A percentile compares a stretch with the other conserved stretches of the same genome.
Evolutionary conservation across 2,888 invertebrate genomes (phyloP).

Genomic region (Allacma fusca): DNA sequence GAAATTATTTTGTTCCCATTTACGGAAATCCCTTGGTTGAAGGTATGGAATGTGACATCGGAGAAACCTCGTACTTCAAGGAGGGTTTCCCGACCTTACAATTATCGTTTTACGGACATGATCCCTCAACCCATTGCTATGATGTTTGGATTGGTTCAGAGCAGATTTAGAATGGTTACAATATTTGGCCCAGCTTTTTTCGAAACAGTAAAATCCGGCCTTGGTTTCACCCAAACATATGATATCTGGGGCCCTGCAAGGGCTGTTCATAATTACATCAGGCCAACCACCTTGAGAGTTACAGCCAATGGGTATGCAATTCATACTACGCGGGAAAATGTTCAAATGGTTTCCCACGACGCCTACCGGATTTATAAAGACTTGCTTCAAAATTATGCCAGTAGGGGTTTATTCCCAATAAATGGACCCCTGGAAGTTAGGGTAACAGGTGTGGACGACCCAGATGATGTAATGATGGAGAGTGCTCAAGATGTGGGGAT

Average conservation of each 20-base stretch:
- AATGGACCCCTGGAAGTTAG: conserved; percentile 28
- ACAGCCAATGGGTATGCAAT: conserved; percentile 36
- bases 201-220: neutral
- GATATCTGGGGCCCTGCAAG: conserved; percentile 51
- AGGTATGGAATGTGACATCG: conserved; percentile 40
- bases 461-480: neutral
- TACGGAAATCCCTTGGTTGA: conserved; percentile 47
- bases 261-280: conserved; percentile 44
- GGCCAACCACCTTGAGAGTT: conserved; percentile 19
- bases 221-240: neutral
- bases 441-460: conserved; percentile 26
- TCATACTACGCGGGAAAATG: conserved; percentile 28
- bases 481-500: neutral
- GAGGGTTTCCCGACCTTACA: conserved; percentile 40
- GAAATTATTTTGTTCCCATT: conserved; percentile 43
- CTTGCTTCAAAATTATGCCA: neutral
- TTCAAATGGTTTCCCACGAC: conserved; percentile 41
- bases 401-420: neutral
- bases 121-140: neutral
- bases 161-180: neutral
- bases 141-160: neutral
- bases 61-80: conserved; percentile 33
- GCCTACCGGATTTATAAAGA: conserved; percentile 31
- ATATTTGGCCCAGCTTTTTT: neutral
- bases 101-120: conserved; percentile 23